Base-by-base conservation (phyloP, 2,888 invertebrate species). In the Drosophila incognita region DNA sequence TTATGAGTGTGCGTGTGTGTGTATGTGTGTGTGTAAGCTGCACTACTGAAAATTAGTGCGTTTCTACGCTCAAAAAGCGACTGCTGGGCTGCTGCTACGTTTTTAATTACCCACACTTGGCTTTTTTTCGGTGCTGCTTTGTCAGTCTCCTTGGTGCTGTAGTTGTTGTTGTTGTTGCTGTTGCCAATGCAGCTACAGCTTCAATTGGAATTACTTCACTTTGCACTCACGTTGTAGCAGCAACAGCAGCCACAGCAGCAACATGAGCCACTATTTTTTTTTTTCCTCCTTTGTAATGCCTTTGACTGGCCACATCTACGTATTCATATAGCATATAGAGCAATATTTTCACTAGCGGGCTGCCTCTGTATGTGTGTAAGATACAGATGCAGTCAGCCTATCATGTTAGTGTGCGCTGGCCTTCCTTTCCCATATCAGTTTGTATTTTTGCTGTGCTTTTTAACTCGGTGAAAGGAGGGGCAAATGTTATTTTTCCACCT, bases 61-160 rank as follows among this genome's bases (percentile, higher is more conserved):
- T 87, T 90, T 87, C 90, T 83, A 87, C 89, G 81, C 76, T 83
- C 87, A 84, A 79, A 87, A 87, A 81, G 75, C 76, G 77, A 69
- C 87, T 84, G 87, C 79, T 79, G 76, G 74, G 79, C 83, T 75
- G 88, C 79, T 80, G 69, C 87, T 89, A 78, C 77, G 88, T 90
- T 90, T 90, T 89, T 89, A 89, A 89, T 89, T 89, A 90, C 88
- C 88, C 90, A 89, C 90, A 85, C 90, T 87, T 89, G 77, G 69
- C 46, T 67, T 74, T 86, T 88, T 81, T 72, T 48, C 56, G 27
- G 21, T 48, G 67, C 61, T 86, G 65, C 58, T 75, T 64, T 83
- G 78, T 69, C 77, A 71, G 74, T 67, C 71, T 52, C 64, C 69
- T 76, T 81, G 74, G 69, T 76, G 68, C 51, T 72, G 59, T 11